Percentiles rank a stretch among this genome's conserved stretches.
Evolutionary conservation across 2,113 vertebrate species (phyloP).

Genomic region (Scomber scombrus): DNA sequence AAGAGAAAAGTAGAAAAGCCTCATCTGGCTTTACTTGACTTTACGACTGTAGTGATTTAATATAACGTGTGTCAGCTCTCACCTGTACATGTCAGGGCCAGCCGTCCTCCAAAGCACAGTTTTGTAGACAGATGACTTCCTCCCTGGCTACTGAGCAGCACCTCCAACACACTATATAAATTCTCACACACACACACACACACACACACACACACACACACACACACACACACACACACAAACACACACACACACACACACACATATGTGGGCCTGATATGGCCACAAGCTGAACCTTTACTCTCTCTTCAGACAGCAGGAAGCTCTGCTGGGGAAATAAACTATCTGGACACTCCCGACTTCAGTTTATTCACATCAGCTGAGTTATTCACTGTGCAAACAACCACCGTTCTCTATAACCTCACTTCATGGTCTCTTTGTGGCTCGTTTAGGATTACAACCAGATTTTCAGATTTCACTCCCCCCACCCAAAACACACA

Average conservation of each 20-base stretch:
- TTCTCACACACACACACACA: too few species aligned
- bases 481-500: slow-evolving; percentile 2
- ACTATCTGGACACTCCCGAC: slow-evolving; percentile 59
- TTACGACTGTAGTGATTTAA: slow-evolving; percentile 63
- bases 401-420: slow-evolving; percentile 35
- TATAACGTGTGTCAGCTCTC: slow-evolving; percentile 69
- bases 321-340: slow-evolving; percentile 67
- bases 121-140: slow-evolving; percentile 73
- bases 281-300: slow-evolving; percentile 39
- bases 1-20: slow-evolving; percentile 30
- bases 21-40: slow-evolving; percentile 74
- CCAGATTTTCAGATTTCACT: slow-evolving; percentile 49
- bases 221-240: slow-evolving; percentile 22
- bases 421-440: slow-evolving; percentile 33
- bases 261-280: slow-evolving; percentile 11
- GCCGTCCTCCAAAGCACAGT: slow-evolving; percentile 43
- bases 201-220: slow-evolving; percentile 11
- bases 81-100: slow-evolving; percentile 62
- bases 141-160: slow-evolving; percentile 62
- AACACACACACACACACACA: slow-evolving; percentile 22
- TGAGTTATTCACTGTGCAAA: slow-evolving; percentile 60
- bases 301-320: slow-evolving; percentile 57
- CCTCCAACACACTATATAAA: slow-evolving; percentile 46
- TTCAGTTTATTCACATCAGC: slow-evolving; percentile 39
- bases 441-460: slow-evolving; percentile 38